phyloP scores from a whole-genome alignment of 2,113 vertebrate species.

The Heterotis niloticus region DNA sequence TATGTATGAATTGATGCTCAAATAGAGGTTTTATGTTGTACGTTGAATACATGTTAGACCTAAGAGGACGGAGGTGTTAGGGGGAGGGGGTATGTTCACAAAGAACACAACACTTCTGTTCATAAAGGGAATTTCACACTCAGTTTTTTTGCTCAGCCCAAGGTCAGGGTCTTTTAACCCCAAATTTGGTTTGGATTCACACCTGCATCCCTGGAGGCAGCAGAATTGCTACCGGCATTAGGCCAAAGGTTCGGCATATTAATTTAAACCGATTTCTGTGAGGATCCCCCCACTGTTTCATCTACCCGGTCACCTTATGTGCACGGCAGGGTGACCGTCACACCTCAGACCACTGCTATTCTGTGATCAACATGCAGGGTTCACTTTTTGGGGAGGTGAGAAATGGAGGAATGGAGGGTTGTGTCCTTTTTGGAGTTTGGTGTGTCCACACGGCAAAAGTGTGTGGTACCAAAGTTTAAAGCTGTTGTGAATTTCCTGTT shows the following conservation, averaged over 20 bases:
- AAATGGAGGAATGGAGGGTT: too few relatives aligned
- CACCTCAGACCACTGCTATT: too few relatives aligned
- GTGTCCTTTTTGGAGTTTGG: too few relatives aligned
- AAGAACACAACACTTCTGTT: background rate
- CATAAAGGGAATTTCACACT: background rate
- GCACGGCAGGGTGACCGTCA: too few relatives aligned
- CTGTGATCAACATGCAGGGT: too few relatives aligned
- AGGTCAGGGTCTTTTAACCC: background rate
- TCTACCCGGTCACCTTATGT: background rate
- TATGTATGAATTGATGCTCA: background rate
- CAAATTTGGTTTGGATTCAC: background rate
- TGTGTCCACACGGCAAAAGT: too few relatives aligned
- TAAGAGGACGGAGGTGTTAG: background rate
- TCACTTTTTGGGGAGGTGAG: too few relatives aligned
- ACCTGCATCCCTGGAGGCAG: background rate
- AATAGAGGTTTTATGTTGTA: background rate
- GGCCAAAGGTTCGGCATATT: background rate
- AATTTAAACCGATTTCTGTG: background rate
- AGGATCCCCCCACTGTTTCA: background rate
- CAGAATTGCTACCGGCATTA: background rate
- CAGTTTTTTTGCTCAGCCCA: slow-evolving; percentile 3
- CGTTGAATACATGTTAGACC: too few relatives aligned
- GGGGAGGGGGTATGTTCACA: background rate
- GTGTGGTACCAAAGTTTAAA: too few relatives aligned
- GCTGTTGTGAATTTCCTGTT: too few relatives aligned